Evolutionary conservation across 2,113 vertebrate genomes (phyloP).

Genomic region (Vulpes lagopus): DNA sequence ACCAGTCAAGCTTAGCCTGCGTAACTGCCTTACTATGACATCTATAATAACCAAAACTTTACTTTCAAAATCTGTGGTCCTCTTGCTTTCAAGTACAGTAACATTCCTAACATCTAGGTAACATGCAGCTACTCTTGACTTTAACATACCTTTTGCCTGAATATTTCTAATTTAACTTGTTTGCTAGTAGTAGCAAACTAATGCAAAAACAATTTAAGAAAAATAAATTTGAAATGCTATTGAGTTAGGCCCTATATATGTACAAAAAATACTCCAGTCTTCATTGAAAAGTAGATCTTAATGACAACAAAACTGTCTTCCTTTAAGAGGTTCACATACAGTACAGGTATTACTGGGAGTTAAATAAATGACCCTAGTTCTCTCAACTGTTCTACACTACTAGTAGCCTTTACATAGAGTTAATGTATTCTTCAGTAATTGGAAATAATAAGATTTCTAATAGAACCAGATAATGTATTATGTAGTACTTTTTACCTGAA

Average conservation of each 20-base stretch:
- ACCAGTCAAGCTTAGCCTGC: conserved; percentile 69
- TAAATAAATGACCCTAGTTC: conserved; percentile 25
- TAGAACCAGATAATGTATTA: not conserved
- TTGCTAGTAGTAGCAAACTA: conserved; percentile 72
- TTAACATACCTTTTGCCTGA: conserved; percentile 70
- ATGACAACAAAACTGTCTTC: not conserved
- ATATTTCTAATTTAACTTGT: conserved; percentile 67
- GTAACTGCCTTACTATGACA: conserved; percentile 71
- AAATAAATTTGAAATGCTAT: conserved; percentile 52
- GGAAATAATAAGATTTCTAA: conserved; percentile 45
- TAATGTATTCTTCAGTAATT: conserved; percentile 38
- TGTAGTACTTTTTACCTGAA: not conserved
- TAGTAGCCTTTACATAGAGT: not conserved
- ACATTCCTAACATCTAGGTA: conserved; percentile 71
- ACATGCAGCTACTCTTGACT: conserved; percentile 61
- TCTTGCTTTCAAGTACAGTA: conserved; percentile 64
- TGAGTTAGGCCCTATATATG: conserved; percentile 40
- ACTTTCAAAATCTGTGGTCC: conserved; percentile 48
- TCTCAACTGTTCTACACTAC: not conserved
- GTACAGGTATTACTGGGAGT: not conserved
- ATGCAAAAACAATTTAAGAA: conserved; percentile 59
- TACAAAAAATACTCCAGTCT: not conserved
- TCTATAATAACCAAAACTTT: conserved; percentile 56
- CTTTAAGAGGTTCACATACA: not conserved
- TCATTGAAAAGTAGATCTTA: conserved; percentile 35